Evolutionary conservation across 2,888 invertebrate genomes (phyloP), one percentile per base, ranked within the genome.

Genomic region (Diarsia mendica): DNA sequence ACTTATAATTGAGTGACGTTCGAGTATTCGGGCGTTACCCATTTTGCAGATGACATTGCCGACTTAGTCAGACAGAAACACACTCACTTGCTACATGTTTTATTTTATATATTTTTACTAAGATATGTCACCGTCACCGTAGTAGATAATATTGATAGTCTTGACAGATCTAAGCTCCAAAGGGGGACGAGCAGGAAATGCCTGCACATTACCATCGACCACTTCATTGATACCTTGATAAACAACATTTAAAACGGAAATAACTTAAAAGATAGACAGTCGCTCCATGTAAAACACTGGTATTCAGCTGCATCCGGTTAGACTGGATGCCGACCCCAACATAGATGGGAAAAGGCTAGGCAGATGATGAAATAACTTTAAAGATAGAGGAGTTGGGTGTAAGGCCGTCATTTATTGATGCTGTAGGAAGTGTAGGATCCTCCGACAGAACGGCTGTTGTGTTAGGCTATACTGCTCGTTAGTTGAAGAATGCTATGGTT

Each of bases 101-200:
- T 23, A 18, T 23, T 64, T 71, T 79, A 72, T 49, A 44, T 79
- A 77, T 48, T 77, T 65, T 73, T 65, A 23, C 39, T 10, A 77
- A 74, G 80, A 60, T 39, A 39, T 39, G 20, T 51, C 33, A 48
- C 5, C 11, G 20, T 51, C 33, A 48, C 5, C 11, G n/a, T 48
- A 28, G 28, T 13, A 49, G 79, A 79, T 77, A 79, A 72, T 48
- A 60, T 61, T 39, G n/a, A 9, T 18, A 53, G n/a, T 48, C 75
- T 46, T 81, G 78, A 81, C 82, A 67, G n/a, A 18, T 75, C 11
- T 78, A 67, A 80, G 66, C 66, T 55, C 1, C 2, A 2, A 10
- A 13, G 13, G 39, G 51, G 23, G 39, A 20, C 28, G 3, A 23
- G 18, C 44, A 67, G 49, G 61, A 80, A 75, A 79, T 75, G 67